Evolutionary conservation across 2,888 invertebrate genomes (phyloP), one percentile per base, ranked within the genome.

Genomic region (Latheticus oryzae): DNA sequence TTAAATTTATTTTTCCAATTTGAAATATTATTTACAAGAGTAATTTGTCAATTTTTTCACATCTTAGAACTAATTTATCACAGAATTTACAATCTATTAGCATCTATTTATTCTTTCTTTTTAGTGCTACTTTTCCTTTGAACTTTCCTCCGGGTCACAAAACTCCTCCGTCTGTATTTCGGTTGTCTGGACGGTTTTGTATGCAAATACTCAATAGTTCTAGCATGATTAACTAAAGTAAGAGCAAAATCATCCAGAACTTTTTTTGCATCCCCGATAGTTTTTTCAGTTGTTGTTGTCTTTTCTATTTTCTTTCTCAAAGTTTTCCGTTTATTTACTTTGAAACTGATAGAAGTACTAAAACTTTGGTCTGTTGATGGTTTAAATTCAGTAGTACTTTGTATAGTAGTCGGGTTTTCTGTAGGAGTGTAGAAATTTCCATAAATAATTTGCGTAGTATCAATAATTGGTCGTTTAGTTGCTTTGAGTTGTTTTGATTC

Each of bases 331-430:
- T n/a, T n/a, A n/a, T 82, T 82, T 5, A 83, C 78, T 68, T 82
- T 78, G 43, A 81, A 78, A 69, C 82, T 84, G 2, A 83, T 80
- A 1, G 83, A 83, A 37, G 82, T 83, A 57, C 79, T 79, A 5
- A 79, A 79, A 50, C 83, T 83, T 67, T 81, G 82, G 55, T 80
- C 80, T 5, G 79, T 80, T 23, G 68, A 62, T 21, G 77, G 69
- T 32, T 38, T 30, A 53, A 37, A 19, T 37, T 60, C 58, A 12
- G 58, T 61, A 5, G 63, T 65, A n/a, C n/a, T n/a, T n/a, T n/a
- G n/a, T n/a, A n/a, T n/a, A n/a, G n/a, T n/a, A n/a, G n/a, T n/a
- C n/a, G n/a, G n/a, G n/a, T n/a, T n/a, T n/a, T n/a, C n/a, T n/a
- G n/a, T n/a, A n/a, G n/a, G n/a, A n/a, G n/a, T n/a, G n/a, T 68